Evolutionary conservation across 2,797 vertebrate genomes (phyloP).

Genomic region (Pelobates cultripes): DNA sequence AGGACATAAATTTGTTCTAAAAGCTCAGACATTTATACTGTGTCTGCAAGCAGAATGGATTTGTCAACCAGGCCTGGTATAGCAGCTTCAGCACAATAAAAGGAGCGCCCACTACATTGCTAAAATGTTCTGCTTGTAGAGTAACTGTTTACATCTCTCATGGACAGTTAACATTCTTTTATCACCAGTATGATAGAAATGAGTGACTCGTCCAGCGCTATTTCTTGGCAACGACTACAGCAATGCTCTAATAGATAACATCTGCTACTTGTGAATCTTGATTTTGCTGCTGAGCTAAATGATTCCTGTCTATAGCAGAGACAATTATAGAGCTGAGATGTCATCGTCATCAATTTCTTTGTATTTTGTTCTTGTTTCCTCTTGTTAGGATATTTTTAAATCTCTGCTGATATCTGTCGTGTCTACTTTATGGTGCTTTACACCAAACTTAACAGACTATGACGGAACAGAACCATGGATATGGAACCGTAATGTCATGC

Average conservation of each 20-base stretch:
- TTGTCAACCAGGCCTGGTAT: constrained; percentile 1
- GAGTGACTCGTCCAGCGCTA: constrained; percentile 27
- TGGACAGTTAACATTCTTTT: constrained; percentile 13
- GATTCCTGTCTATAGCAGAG: constrained; percentile 14
- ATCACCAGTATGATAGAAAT: neutral
- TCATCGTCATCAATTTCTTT: too few species aligned
- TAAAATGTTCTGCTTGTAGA: neutral
- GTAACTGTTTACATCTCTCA: constrained; percentile 17
- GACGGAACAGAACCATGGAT: too few species aligned
- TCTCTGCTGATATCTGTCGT: too few species aligned
- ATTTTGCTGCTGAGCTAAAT: constrained; percentile 20
- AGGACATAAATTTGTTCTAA: too few species aligned
- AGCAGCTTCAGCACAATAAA: neutral
- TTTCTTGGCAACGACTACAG: constrained; percentile 12
- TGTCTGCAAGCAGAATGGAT: neutral
- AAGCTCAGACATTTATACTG: too few species aligned
- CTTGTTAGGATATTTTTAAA: too few species aligned
- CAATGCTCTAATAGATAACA: constrained; percentile 32
- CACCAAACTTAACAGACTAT: too few species aligned
- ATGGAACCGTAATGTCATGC: too few species aligned
- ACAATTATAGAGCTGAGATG: constrained; percentile 12
- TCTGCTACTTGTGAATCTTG: constrained; percentile 50
- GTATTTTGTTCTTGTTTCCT: too few species aligned
- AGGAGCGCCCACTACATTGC: neutral
- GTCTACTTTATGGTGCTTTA: too few species aligned